phyloP scores from a whole-genome alignment of 2,888 invertebrate genomes.

The Volucella zonaria region DNA sequence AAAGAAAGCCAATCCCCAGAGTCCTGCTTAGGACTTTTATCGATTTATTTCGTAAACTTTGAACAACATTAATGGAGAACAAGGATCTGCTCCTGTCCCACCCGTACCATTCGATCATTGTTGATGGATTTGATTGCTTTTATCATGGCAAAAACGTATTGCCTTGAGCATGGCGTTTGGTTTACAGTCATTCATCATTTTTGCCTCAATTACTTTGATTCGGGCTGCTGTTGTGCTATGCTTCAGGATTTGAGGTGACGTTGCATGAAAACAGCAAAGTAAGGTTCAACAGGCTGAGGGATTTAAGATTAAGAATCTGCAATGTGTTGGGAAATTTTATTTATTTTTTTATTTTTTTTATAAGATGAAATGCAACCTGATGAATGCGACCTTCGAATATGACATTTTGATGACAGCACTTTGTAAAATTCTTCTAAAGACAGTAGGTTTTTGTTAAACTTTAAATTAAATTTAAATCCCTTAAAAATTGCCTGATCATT shows the following conservation, averaged over 20 bases:
- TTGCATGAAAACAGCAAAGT: background rate
- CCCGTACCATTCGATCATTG: slow-evolving; percentile 27
- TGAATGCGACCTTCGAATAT: no score
- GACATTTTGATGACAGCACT: no score
- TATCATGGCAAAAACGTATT: slow-evolving; percentile 52
- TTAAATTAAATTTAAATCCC: no score
- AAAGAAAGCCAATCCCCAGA: slow-evolving; percentile 3
- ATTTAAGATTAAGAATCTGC: no score
- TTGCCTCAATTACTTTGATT: slow-evolving; percentile 40
- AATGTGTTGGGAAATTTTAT: no score
- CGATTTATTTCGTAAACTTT: slow-evolving; percentile 33
- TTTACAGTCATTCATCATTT: slow-evolving; percentile 43
- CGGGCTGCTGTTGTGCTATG: background rate
- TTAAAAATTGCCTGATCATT: no score
- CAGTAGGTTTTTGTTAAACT: no score
- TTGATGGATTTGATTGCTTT: slow-evolving; percentile 55
- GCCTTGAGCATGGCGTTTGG: slow-evolving; percentile 25
- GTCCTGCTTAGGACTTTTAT: slow-evolving; percentile 11
- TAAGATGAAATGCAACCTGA: no score
- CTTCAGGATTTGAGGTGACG: background rate
- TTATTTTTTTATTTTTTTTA: no score
- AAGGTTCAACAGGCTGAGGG: background rate
- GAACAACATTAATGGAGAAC: slow-evolving; percentile 7
- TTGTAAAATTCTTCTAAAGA: no score
- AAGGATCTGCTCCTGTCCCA: background rate